Evolutionary conservation across 2,888 invertebrate genomes (phyloP), one percentile per base, ranked within the genome.

Genomic region (Neuroscelio doddi): DNA sequence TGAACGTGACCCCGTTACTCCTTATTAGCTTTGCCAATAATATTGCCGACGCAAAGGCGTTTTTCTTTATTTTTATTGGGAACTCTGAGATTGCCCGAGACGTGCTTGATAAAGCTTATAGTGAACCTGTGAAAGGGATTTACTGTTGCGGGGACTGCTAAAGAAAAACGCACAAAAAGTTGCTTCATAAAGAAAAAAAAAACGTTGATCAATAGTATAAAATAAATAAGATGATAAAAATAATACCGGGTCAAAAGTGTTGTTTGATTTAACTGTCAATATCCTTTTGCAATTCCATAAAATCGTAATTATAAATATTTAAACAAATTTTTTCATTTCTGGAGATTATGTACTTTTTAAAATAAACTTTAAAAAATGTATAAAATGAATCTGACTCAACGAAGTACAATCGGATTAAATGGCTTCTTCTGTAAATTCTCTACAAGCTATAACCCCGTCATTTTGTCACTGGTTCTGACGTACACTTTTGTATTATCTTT

Each of bases 1-100:
- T 26, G 45, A 39, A 63, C 56, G 56, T 56, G 63, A 63, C 51
- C 51, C 53, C 42, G 53, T 53, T 64, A 50, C 45, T 64, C 30
- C 58, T 58, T 58, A 64, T 64, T 64, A 64, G 45, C 45, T 53
- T 53, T 50, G 53, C 49, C 58, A 64, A 64, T 64, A 64, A 64
- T 58, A 53, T 53, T 27, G 34, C 34, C 46, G 14, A 46, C 56
- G 45, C 29, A 26, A 39, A 36, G 46, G 39, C 39, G 39, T 30
- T 57, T 64, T 50, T 27, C 64, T 64, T 64, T 58, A 64, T 58
- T 58, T 64, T 58, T 58, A 57, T 64, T 47, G 30, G 29, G 36
- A 51, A 64, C 38, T 42, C 49, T 7, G 64, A 57, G 64, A 64
- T 64, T 64, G 50, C 30, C 24, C 26, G n/a, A 38, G 36, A 64